Evolutionary conservation across 1,140 invertebrate species (phyloP).

Genomic region (Cotesia vestalis): DNA sequence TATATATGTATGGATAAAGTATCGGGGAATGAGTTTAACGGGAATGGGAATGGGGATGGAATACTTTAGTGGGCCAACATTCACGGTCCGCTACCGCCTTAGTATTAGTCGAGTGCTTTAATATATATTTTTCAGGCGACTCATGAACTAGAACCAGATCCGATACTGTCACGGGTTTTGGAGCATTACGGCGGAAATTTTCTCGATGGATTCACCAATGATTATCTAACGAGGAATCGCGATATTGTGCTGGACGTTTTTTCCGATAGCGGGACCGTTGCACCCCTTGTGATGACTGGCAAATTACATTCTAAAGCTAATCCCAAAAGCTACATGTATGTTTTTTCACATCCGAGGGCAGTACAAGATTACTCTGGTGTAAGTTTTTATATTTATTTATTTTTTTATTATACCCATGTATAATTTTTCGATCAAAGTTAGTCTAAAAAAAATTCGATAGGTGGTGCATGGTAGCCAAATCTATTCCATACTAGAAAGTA

Average conservation of each 20-base stretch:
- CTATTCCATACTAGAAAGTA: no score
- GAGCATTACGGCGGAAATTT: conserved; percentile 64
- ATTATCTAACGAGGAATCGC: conserved; percentile 65
- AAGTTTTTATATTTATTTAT: conserved; percentile 42
- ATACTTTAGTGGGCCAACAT: no score
- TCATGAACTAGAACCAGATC: conserved; percentile 69
- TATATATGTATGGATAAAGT: background rate
- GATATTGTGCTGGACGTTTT: conserved; percentile 87
- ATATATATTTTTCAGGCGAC: conserved; percentile 49
- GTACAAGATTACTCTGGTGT: conserved; percentile 57
- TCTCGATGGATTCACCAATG: conserved; percentile 44
- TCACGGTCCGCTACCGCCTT: no score
- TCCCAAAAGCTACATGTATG: conserved; percentile 85
- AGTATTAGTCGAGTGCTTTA: background rate
- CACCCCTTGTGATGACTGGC: conserved; percentile 77
- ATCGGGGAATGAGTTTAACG: background rate
- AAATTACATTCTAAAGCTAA: conserved; percentile 79
- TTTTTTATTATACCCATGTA: no score
- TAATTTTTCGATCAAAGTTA: no score
- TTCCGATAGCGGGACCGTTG: conserved; percentile 84
- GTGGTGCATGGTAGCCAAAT: no score
- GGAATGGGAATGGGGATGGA: background rate
- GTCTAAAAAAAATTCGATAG: no score
- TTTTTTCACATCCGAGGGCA: conserved; percentile 76
- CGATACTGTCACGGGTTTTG: conserved; percentile 70